Conservation (phyloP, 2,797 vertebrate species). For the Syncerus caffer region DNA sequence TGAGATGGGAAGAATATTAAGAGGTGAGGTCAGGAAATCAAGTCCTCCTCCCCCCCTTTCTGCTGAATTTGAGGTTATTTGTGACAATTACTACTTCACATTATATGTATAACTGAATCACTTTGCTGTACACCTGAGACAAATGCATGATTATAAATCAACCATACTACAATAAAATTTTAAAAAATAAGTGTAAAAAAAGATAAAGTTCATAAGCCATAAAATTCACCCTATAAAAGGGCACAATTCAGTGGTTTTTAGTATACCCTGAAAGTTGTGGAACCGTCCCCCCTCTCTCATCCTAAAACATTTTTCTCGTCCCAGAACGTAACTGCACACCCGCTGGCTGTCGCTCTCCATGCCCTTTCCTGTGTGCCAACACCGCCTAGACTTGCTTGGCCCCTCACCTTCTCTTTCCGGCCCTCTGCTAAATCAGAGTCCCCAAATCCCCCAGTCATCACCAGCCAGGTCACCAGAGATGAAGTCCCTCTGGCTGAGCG, state of each 20-base stretch:
- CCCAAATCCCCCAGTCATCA: neutral
- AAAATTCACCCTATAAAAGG: neutral
- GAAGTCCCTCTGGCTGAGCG: neutral
- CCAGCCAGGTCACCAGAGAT: neutral
- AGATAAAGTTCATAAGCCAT: neutral
- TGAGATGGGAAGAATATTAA: neutral
- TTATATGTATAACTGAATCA: neutral
- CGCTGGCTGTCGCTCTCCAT: neutral
- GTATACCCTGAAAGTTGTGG: neutral
- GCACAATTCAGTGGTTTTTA: neutral
- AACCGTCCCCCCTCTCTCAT: neutral
- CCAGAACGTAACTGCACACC: neutral
- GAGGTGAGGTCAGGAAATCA: neutral
- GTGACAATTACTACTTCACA: neutral
- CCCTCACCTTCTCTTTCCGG: accelerated
- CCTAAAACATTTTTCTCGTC: neutral
- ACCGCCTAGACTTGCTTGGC: neutral
- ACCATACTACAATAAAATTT: neutral
- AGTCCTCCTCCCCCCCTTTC: neutral
- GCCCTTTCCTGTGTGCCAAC: neutral
- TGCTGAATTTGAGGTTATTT: neutral
- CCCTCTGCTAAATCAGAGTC: neutral
- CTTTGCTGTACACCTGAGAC: neutral
- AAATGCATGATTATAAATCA: neutral
- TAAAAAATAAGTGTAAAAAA: neutral